phyloP scores from a whole-genome alignment of 2,888 invertebrate species.

The Cephus pygmeus region DNA sequence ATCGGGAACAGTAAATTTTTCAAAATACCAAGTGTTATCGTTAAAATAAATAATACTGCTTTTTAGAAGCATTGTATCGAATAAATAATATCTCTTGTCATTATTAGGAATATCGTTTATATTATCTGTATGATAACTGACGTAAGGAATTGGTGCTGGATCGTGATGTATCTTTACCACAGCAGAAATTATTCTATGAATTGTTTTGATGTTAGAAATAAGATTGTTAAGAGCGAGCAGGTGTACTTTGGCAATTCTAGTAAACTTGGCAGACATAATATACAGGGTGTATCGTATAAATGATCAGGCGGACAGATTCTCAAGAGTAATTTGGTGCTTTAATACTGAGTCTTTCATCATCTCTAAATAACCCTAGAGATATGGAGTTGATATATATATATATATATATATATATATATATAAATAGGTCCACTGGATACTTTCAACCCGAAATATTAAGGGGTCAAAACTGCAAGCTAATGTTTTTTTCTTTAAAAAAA shows the following conservation, averaged over 20 bases:
- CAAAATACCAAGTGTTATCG: no score
- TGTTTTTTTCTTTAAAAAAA: no score
- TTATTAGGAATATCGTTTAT: no score
- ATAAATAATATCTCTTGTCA: no score
- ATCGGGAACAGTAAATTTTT: no score
- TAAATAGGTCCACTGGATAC: no score
- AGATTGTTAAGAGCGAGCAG: slow-evolving; percentile 43
- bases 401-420: no score
- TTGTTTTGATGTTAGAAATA: slow-evolving; percentile 39
- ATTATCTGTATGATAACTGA: no score
- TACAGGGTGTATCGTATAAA: slow-evolving; percentile 12
- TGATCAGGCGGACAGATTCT: background rate
- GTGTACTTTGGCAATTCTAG: slow-evolving; percentile 36
- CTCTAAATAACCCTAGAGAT: background rate
- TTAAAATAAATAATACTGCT: no score
- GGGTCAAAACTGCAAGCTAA: no score
- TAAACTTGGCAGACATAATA: slow-evolving; percentile 36
- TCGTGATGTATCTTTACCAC: background rate
- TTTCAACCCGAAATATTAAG: no score
- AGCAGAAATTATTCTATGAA: background rate
- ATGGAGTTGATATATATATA: background rate
- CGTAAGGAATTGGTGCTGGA: background rate
- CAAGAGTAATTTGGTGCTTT: background rate
- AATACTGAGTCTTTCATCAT: background rate
- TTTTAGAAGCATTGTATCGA: no score